Evolutionary conservation across 2,113 vertebrate genomes (phyloP), one percentile per base, ranked within the genome.

Genomic region (Gymnorhina tibicen): DNA sequence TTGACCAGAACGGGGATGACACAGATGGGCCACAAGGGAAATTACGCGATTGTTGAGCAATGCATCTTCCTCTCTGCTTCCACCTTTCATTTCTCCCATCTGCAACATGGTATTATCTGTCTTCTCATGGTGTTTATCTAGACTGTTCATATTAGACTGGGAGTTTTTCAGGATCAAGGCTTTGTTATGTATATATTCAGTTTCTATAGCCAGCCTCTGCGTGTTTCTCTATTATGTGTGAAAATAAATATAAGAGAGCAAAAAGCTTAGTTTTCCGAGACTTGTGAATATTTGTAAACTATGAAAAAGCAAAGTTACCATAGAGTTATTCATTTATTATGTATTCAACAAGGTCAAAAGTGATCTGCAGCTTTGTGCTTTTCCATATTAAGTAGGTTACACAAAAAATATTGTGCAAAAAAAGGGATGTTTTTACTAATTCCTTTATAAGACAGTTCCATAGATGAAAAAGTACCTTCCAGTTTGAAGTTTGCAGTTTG

Each of bases 381-480:
- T 91, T 85, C 63, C 69, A 47, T 76, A 75, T 39, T 69, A 75
- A 89, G 46, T 55, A 74, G 19, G 27, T 50, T 63, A 59, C 47
- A 67, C 13, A 77, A 56, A 85, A 91, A 66, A 42, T 72, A 49
- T 32, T 10, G 3, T 39, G 72, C 64, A 50, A 77, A 70, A 70
- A 87, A 73, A 64, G 3, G 12, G 24, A 70, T 85, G 62, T 68
- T 94, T 72, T 68, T 83, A 94, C 60, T 75, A 60, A 37, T 87
- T 91, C 22, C 16, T 44, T 53, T 49, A 33, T 23, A 27, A 94
- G 18, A 67, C n/a, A 70, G 55, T 41, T 87, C 64, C 58, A 23
- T 3, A 53, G 59, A 95, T 58, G 44, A 84, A 95, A 42, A 95
- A 50, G 74, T 55, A 32, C 35, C 73, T 95, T 95, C 85, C 64